Conservation (phyloP, 2,113 vertebrate species). For the Misgurnus mizolepis region DNA sequence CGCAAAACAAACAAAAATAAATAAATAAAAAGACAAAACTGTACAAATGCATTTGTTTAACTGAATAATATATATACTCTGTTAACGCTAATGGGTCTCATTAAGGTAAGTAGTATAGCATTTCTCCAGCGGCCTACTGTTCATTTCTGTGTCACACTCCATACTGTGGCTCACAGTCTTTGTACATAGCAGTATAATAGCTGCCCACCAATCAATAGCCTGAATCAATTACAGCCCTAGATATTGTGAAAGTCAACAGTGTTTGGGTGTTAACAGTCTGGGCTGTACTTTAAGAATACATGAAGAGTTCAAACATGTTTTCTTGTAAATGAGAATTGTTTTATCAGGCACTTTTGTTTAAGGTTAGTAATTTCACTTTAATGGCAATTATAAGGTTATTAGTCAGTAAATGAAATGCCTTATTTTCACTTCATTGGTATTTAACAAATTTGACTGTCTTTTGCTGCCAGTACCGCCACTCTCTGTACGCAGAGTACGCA, state of each 20-base stretch:
- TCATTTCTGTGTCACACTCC: constrained; percentile 2
- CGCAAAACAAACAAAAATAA: background rate
- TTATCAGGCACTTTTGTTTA: too few relatives aligned
- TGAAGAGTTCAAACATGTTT: background rate
- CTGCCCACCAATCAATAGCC: constrained; percentile 42
- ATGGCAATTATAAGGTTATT: too few relatives aligned
- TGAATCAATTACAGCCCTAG: constrained; percentile 40
- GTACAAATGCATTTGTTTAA: constrained; percentile 62
- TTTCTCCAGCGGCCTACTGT: background rate
- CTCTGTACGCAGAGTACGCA: too few relatives aligned
- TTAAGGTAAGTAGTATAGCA: constrained; percentile 27
- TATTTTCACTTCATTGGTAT: too few relatives aligned
- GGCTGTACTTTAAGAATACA: background rate
- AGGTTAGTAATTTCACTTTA: too few relatives aligned
- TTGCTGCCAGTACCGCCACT: too few relatives aligned
- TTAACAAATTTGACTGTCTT: too few relatives aligned
- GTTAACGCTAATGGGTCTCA: constrained; percentile 41
- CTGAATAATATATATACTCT: constrained; percentile 53
- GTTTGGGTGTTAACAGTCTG: background rate
- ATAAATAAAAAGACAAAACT: constrained; percentile 31
- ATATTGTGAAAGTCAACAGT: constrained; percentile 40
- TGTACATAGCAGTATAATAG: constrained; percentile 32
- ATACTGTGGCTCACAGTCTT: constrained; percentile 17
- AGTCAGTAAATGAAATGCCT: too few relatives aligned
- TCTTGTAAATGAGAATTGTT: too few relatives aligned